These are phyloP conservation scores for Etheostoma nigrum DNA, from an alignment of 2,797 vertebrate species.

Conservation along the genomic window DNA sequence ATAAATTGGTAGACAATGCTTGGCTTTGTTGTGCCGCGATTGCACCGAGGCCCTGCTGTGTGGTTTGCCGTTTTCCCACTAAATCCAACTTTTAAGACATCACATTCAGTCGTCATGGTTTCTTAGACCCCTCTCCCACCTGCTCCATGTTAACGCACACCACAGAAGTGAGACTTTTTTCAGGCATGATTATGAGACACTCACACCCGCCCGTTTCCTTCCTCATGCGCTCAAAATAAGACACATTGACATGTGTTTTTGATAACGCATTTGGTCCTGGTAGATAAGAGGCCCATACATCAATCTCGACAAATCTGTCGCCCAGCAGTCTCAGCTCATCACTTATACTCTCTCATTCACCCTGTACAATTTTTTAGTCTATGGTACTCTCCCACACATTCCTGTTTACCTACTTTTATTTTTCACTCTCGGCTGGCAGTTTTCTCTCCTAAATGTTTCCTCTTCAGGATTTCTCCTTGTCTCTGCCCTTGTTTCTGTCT, in stretches of 20 bases:
- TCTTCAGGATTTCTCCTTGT: slow-evolving; percentile 38
- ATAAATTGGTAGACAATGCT: slow-evolving; percentile 36
- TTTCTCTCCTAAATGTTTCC: slow-evolving; percentile 45
- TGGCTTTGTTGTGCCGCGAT: slow-evolving; percentile 43
- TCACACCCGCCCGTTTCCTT: slow-evolving; percentile 50
- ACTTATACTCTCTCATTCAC: slow-evolving; percentile 51
- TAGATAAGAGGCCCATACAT: slow-evolving; percentile 68
- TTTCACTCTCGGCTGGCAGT: slow-evolving; percentile 32
- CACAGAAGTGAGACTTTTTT: slow-evolving; percentile 47
- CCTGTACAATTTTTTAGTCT: slow-evolving; percentile 38
- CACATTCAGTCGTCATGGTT: slow-evolving; percentile 58
- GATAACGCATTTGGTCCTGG: slow-evolving; percentile 69
- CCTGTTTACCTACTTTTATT: slow-evolving; percentile 52
- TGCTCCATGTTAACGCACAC: slow-evolving; percentile 40
- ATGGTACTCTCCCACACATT: slow-evolving; percentile 23
- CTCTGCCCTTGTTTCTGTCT: slow-evolving; percentile 57
- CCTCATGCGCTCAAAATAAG: slow-evolving; percentile 58
- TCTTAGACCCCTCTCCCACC: slow-evolving; percentile 40
- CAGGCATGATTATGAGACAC: slow-evolving; percentile 53
- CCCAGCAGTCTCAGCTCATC: slow-evolving; percentile 64
- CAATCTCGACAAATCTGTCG: slow-evolving; percentile 62
- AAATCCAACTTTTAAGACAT: slow-evolving; percentile 54
- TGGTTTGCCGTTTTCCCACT: slow-evolving; percentile 36
- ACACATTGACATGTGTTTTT: slow-evolving; percentile 71
- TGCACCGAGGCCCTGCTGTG: slow-evolving; percentile 21